phyloP scores from a whole-genome alignment of 1,140 invertebrate species.

The Steinernema feltiae region DNA sequence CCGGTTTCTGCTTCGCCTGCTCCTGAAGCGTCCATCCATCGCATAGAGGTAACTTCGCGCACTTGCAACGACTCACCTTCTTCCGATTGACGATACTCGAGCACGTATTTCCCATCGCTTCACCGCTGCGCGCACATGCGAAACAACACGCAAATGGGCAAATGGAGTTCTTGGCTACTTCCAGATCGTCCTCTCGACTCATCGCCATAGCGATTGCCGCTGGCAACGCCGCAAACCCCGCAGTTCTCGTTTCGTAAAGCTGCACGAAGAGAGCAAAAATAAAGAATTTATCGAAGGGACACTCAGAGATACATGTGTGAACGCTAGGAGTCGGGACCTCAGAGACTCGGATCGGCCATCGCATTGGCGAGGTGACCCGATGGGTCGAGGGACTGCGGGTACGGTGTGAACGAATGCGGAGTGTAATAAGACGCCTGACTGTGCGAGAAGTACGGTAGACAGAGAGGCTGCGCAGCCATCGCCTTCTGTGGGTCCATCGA shows the following conservation, averaged over 20 bases:
- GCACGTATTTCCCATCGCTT: not conserved
- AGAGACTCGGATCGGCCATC: not conserved
- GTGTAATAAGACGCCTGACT: not conserved
- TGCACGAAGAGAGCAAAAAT: not conserved
- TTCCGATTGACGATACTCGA: not conserved
- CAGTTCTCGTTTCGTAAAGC: not conserved
- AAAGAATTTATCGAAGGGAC: not conserved
- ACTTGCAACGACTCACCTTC: not conserved
- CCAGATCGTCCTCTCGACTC: not conserved
- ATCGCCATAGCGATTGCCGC: not conserved
- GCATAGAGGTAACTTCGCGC: not conserved
- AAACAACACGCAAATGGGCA: slow-evolving; percentile 1
- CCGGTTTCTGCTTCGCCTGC: not conserved
- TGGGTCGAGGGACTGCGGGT: not conserved
- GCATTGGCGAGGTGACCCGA: not conserved
- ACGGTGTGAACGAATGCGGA: not conserved
- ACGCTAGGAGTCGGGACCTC: not conserved
- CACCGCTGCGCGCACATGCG: not conserved
- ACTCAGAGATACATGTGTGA: not conserved
- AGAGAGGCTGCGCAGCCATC: not conserved
- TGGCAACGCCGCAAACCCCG: not conserved
- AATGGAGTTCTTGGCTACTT: not conserved
- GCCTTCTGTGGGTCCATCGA: not conserved
- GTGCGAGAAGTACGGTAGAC: slow-evolving; percentile 1
- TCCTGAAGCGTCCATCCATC: not conserved